Base-by-base conservation (phyloP, 2,888 invertebrate genomes). In the Dolomedes plantarius region DNA sequence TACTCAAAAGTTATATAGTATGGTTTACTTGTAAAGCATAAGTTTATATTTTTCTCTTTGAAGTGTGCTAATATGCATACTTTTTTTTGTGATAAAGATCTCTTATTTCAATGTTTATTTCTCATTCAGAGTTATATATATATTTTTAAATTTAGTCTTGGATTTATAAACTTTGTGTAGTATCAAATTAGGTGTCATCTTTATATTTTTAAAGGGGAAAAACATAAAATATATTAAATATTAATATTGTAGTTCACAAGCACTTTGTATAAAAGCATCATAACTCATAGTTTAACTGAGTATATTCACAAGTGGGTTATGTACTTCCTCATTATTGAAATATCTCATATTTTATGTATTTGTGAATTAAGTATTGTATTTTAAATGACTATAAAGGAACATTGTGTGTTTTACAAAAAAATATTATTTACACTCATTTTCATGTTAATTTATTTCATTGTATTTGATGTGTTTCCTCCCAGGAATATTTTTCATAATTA, bases 191-290 rank as follows among this genome's bases (percentile, higher is more conserved):
- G 6, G 36, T 5, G 5, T 36, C 5, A 36, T 36, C 36, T 7
- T 9, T 36, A n/a, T 36, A 9, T 36, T 5, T 36, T 7, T 36
- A 9, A 36, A 36, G 36, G 36, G n/a, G 6, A 7, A 7, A 5
- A 36, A 7, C 36, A 36, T 36, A 36, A n/a, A n/a, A n/a, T n/a
- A n/a, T n/a, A n/a, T n/a, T n/a, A n/a, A 36, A 36, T 36, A 36
- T 36, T 36, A 36, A 36, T 36, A 9, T 9, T 36, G 36, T 9
- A 36, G 9, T 23, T 56, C 23, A 56, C 23, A 56, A 56, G 23
- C 56, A 56, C 56, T 56, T 56, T 56, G 56, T 56, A 56, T 56
- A 56, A 56, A 56, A 56, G 16, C 56, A 23, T 56, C 56, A 23
- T 56, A 23, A 56, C 56, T 56, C 56, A 56, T 56, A 56, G 56